Evolutionary conservation across 2,113 vertebrate species (phyloP), one percentile per base, ranked within the genome.

Genomic region (Danionella cerebrum): DNA sequence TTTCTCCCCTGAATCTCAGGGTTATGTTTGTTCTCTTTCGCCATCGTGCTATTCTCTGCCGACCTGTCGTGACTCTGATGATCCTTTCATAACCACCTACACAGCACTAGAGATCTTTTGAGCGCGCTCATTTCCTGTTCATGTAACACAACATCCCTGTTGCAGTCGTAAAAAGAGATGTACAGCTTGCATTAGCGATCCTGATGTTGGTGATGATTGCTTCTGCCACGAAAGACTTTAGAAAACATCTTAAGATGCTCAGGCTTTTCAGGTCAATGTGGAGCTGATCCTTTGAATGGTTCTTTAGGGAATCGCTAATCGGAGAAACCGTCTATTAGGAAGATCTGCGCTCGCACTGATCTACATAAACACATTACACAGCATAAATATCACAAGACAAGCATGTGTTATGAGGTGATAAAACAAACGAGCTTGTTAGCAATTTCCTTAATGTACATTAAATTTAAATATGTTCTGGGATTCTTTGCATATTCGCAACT

Each of bases 11-110:
- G 14, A 33, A 16, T 18, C n/a, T 41, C n/a, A 42, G 36, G 14
- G 39, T 42, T 42, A 53, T 10, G 27, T n/a, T 29, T 14, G 4
- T 41, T 27, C 41, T 2, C 5, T 5, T 14, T 25, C 29, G 38
- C 38, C 7, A 38, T 59, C 38, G 42, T n/a, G 14, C 38, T 42
- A 59, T 59, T 59, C 38, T 42, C 22, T 24, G 7, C n/a, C 9
- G 9, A 42, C 55, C 55, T 27, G 38, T 42, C 24, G 14, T 42
- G 55, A 42, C 14, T 59, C 38, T 42, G 24, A 29, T 41, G 41
- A 13, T 2, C 22, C 14, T 19, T 60, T 60, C 39, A 60, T 21
- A 45, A 60, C 58, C 58, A 60, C 58, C 58, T 45, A 60, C 58
- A 60, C 58, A 45, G 39, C 58, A n/a, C 24, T 31, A 11, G 18